Conservation (phyloP, 92 coral and sea anemone species). For the Phenganax marumi region DNA sequence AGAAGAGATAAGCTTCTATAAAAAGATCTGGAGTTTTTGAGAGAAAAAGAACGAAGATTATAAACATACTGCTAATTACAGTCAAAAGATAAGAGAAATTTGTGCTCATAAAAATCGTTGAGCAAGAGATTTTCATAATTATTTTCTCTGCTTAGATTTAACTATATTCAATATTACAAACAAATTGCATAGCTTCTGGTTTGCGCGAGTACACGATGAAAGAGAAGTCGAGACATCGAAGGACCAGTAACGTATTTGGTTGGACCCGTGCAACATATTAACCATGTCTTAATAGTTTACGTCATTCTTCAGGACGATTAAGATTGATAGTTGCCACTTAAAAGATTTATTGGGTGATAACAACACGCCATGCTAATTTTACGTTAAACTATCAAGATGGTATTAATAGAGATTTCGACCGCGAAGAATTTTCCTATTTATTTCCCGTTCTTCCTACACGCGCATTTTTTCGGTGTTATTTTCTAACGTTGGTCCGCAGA, state of each 20-base stretch:
- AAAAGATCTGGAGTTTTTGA: neutral
- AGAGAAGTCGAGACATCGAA: neutral
- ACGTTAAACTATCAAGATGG: neutral
- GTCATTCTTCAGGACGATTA: neutral
- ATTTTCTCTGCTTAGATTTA: too few species aligned
- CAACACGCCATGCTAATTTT: slow-evolving; percentile 12
- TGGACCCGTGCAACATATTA: neutral
- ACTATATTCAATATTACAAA: too few species aligned
- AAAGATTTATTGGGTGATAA: slow-evolving; percentile 4
- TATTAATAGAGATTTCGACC: neutral
- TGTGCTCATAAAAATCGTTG: neutral
- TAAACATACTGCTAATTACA: neutral
- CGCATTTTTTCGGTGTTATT: too few species aligned
- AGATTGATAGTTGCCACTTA: slow-evolving; percentile 2
- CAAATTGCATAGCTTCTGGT: too few species aligned
- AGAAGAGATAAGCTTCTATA: slow-evolving; percentile 30
- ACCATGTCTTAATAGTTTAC: neutral
- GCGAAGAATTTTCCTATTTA: too few species aligned
- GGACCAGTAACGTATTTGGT: neutral
- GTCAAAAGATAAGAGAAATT: neutral
- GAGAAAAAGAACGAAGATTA: neutral
- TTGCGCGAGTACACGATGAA: too few species aligned
- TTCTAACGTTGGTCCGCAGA: too few species aligned
- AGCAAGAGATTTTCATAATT: too few species aligned
- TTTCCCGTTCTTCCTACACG: too few species aligned